phyloP scores from a whole-genome alignment of 2,888 invertebrate genomes.

The Apamea monoglypha region DNA sequence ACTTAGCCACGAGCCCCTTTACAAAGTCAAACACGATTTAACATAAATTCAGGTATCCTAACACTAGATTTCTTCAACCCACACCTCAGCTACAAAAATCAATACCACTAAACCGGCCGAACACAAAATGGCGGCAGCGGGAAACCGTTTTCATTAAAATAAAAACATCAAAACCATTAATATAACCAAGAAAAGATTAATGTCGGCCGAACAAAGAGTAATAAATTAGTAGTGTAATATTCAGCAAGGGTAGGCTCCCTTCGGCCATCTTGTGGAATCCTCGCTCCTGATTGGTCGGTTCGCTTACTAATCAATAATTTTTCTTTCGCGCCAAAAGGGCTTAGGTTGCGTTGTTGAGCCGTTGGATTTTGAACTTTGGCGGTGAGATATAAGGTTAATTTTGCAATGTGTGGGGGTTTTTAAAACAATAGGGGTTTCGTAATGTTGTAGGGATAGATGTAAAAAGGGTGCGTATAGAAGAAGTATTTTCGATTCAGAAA shows the following conservation, averaged over 20 bases:
- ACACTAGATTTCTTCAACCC: neutral
- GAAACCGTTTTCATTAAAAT: slow-evolving; percentile 86
- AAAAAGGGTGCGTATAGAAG: slow-evolving; percentile 15
- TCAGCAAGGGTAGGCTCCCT: slow-evolving; percentile 81
- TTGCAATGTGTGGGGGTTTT: neutral
- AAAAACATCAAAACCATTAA: slow-evolving; percentile 87
- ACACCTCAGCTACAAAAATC: slow-evolving; percentile 35
- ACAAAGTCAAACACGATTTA: neutral
- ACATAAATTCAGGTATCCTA: too few species aligned
- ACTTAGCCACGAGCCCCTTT: neutral
- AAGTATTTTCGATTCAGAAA: slow-evolving; percentile 8
- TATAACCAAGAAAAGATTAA: slow-evolving; percentile 89
- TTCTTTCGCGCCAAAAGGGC: slow-evolving; percentile 62
- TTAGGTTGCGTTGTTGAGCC: slow-evolving; percentile 19
- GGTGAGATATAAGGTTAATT: neutral
- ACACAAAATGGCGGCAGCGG: slow-evolving; percentile 81
- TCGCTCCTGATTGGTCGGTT: slow-evolving; percentile 82
- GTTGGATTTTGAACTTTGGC: slow-evolving; percentile 22
- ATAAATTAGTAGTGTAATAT: slow-evolving; percentile 89
- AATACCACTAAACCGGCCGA: slow-evolving; percentile 54
- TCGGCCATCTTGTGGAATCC: slow-evolving; percentile 83
- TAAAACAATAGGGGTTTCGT: slow-evolving; percentile 51
- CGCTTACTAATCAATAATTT: slow-evolving; percentile 85
- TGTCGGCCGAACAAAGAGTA: slow-evolving; percentile 87
- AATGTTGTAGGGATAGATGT: slow-evolving; percentile 2